These are phyloP conservation scores for Rhinoderma darwinii DNA, from an alignment of 2,113 vertebrate species.

Conservation along the genomic window DNA sequence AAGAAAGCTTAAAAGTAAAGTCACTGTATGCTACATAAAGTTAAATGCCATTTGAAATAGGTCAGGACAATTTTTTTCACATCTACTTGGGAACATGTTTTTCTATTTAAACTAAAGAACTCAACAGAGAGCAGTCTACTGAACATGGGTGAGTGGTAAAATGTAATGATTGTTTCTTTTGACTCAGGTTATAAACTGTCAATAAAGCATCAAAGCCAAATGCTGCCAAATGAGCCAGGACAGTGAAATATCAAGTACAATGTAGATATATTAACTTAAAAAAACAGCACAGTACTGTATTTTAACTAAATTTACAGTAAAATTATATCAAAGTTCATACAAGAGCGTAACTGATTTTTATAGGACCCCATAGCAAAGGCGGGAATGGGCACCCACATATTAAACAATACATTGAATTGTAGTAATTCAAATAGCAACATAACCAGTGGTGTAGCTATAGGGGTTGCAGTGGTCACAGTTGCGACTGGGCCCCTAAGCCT, in stretches of 20 bases:
- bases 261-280: neutral
- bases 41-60: conserved; percentile 15
- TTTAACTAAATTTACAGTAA: too few relatives aligned
- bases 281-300: too few relatives aligned
- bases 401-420: too few relatives aligned
- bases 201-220: neutral
- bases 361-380: too few relatives aligned
- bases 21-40: neutral
- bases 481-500: too few relatives aligned
- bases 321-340: too few relatives aligned
- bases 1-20: neutral
- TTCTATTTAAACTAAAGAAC: neutral
- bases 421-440: too few relatives aligned
- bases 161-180: neutral
- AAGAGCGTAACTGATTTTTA: too few relatives aligned
- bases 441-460: too few relatives aligned
- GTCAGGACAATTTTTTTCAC: neutral
- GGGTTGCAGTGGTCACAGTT: too few relatives aligned
- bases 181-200: neutral
- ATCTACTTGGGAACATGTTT: neutral
- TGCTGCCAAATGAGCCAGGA: neutral
- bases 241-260: neutral
- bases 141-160: neutral
- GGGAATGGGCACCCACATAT: too few relatives aligned
- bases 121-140: neutral